These are phyloP conservation scores for Nyctalus aviator DNA, from an alignment of 2,797 vertebrate species.

Conservation along the genomic window DNA sequence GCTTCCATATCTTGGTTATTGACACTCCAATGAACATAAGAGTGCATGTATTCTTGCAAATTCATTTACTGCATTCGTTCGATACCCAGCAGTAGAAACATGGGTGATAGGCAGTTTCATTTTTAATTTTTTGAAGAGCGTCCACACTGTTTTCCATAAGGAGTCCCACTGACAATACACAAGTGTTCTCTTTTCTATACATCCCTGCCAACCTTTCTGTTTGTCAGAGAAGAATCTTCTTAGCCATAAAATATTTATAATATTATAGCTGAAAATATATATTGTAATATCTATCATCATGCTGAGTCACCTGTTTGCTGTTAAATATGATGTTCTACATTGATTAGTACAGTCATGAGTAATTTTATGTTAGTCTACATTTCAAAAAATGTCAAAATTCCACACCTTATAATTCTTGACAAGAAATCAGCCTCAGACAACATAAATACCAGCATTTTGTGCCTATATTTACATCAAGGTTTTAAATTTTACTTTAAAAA, in stretches of 20 bases:
- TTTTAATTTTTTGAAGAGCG: not conserved
- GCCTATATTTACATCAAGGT: not conserved
- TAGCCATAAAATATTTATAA: not conserved
- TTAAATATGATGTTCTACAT: not conserved
- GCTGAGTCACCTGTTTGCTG: not conserved
- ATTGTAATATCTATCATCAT: not conserved
- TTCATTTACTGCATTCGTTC: not conserved
- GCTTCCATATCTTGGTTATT: not conserved
- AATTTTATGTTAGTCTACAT: not conserved
- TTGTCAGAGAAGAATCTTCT: not conserved
- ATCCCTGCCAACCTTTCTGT: not conserved
- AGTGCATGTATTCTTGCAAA: not conserved
- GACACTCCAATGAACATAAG: not conserved
- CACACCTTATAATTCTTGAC: not conserved
- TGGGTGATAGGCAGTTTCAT: not conserved
- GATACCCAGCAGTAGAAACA: not conserved
- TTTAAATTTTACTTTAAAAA: constrained; percentile 4
- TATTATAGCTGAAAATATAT: not conserved
- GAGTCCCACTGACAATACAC: not conserved
- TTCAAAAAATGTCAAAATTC: constrained; percentile 44
- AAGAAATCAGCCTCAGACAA: not conserved
- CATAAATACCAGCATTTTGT: not conserved
- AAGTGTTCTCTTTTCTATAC: not conserved
- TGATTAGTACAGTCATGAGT: not conserved
- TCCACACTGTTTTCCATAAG: not conserved